A percentile compares a stretch with the other conserved stretches of the same genome.
phyloP scores from a whole-genome alignment of 2,888 invertebrate genomes.

The Eupithecia inturbata region DNA sequence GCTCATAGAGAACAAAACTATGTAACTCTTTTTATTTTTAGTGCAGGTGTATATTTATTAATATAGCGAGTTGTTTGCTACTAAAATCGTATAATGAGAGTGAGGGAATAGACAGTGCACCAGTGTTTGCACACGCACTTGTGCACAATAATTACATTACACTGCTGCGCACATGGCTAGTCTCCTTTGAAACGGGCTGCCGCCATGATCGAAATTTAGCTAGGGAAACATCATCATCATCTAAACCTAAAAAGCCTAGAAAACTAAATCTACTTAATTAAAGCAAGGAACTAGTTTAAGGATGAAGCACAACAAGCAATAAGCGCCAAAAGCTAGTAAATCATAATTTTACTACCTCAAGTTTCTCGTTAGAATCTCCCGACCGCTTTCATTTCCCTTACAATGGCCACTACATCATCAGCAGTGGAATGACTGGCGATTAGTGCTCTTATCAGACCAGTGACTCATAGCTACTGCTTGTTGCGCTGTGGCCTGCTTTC shows the following conservation, averaged over 20 bases:
- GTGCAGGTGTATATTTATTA: too few relatives aligned
- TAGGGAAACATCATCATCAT: background rate
- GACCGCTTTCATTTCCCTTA: conserved; percentile 6
- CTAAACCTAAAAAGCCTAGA: background rate
- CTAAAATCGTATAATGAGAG: too few relatives aligned
- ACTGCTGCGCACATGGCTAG: too few relatives aligned
- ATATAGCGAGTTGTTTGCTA: too few relatives aligned
- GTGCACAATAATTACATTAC: too few relatives aligned
- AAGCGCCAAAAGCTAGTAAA: background rate
- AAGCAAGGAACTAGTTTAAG: background rate
- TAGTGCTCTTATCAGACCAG: conserved; percentile 7
- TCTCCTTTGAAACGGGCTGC: too few relatives aligned
- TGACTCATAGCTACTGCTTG: background rate
- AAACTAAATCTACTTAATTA: background rate
- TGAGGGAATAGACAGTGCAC: too few relatives aligned
- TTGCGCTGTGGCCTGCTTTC: conserved; percentile 3
- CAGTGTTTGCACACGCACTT: too few relatives aligned
- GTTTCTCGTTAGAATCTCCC: conserved; percentile 4
- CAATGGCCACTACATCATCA: conserved; percentile 7
- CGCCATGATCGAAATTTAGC: background rate
- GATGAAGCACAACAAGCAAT: background rate
- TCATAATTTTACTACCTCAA: conserved; percentile 1
- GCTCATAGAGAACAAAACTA: too few relatives aligned
- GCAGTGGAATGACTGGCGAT: conserved; percentile 5
- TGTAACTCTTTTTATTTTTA: too few relatives aligned